These are phyloP conservation scores for Euzetes globulus DNA, from an alignment of 2,888 invertebrate genomes.

Conservation along the genomic window DNA sequence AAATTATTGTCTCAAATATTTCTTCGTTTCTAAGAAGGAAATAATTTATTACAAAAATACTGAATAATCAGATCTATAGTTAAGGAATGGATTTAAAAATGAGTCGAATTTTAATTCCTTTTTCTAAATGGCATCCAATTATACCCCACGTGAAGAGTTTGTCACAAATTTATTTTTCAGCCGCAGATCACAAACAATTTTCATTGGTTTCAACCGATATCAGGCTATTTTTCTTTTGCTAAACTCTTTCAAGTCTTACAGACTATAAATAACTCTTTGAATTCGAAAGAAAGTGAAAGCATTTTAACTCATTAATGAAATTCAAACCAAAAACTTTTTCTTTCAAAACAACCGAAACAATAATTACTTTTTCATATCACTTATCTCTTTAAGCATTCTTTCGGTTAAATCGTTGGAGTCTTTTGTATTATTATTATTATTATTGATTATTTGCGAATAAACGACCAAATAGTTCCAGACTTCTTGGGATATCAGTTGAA, in stretches of 20 bases:
- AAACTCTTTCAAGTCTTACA: too few relatives aligned
- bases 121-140: background rate
- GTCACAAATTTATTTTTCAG: background rate
- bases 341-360: background rate
- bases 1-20: too few relatives aligned
- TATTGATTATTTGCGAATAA: background rate
- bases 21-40: too few relatives aligned
- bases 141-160: background rate
- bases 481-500: slow-evolving; percentile 1
- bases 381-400: background rate
- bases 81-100: too few relatives aligned
- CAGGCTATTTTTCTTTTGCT: too few relatives aligned
- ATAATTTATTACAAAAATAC: too few relatives aligned
- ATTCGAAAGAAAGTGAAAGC: background rate
- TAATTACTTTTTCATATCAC: slow-evolving; percentile 11
- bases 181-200: background rate
- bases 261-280: background rate
- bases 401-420: background rate
- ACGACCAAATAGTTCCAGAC: background rate
- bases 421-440: background rate
- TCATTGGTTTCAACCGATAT: background rate
- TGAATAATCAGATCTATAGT: too few relatives aligned
- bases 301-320: background rate
- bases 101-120: too few relatives aligned
- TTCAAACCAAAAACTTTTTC: background rate